Evolutionary conservation across 2,888 invertebrate genomes (phyloP).

Genomic region (Standfussiana lucernea): DNA sequence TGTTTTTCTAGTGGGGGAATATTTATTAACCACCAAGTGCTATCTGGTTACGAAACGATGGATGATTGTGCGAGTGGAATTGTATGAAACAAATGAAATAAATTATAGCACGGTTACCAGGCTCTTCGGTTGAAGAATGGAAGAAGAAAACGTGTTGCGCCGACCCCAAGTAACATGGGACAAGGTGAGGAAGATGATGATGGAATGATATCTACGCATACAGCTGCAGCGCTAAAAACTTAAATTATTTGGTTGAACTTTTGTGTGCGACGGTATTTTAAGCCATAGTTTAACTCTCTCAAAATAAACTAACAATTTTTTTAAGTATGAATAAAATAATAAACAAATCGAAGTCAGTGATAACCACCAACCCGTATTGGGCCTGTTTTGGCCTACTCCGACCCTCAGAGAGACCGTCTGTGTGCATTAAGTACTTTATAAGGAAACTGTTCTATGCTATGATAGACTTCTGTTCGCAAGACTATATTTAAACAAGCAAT

Average conservation of each 20-base stretch:
- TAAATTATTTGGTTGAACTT: not conserved
- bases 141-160: too few relatives aligned
- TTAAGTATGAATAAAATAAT: too few relatives aligned
- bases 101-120: too few relatives aligned
- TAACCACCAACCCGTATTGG: not conserved
- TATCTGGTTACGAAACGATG: not conserved
- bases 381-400: not conserved
- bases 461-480: not conserved
- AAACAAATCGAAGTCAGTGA: too few relatives aligned
- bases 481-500: not conserved
- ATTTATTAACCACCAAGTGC: slow-evolving; percentile 22
- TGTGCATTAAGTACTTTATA: not conserved
- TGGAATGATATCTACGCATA: not conserved
- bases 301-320: not conserved
- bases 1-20: slow-evolving; percentile 28
- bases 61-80: not conserved
- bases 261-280: not conserved
- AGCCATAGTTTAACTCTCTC: not conserved
- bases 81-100: not conserved
- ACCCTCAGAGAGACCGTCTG: not conserved
- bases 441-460: not conserved
- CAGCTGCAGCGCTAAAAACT: not conserved
- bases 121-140: too few relatives aligned
- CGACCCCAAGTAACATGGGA: too few relatives aligned
- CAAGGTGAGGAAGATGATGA: too few relatives aligned